A percentile compares a stretch with the other conserved stretches of the same genome.
Evolutionary conservation across 2,113 vertebrate genomes (phyloP).

Genomic region (Atlantisia rogersi): DNA sequence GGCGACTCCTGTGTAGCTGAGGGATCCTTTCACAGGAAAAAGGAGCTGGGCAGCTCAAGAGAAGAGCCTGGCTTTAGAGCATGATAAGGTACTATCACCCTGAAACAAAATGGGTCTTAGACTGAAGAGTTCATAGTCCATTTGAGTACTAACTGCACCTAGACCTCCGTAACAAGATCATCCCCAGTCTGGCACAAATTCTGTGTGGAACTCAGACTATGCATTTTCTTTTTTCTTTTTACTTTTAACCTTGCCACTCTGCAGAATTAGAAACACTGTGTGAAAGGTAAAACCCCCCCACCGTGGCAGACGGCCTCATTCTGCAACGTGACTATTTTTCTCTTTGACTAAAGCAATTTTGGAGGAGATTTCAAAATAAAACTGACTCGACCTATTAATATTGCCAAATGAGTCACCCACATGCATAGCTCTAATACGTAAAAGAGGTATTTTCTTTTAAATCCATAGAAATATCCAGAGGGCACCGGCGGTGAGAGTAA

Average conservation of each 20-base stretch:
- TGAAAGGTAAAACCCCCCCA: not conserved
- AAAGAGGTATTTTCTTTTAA: conserved; percentile 34
- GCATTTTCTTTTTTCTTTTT: not conserved
- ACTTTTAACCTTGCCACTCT: not conserved
- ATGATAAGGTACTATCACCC: not conserved
- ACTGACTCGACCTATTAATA: not conserved
- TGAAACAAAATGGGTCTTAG: accelerated
- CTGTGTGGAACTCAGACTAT: not conserved
- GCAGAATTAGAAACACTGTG: not conserved
- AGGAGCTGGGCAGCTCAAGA: not conserved
- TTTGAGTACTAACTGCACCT: not conserved
- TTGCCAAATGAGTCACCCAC: conserved; percentile 18
- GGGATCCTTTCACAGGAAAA: not conserved
- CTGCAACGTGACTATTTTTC: not conserved
- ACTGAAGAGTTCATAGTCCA: not conserved
- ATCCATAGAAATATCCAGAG: conserved; percentile 56
- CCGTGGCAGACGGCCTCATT: not conserved
- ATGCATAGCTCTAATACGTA: not conserved
- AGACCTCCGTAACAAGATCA: not conserved
- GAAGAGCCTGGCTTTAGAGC: not conserved
- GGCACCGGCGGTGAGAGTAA: conserved; percentile 39
- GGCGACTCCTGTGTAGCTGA: not conserved
- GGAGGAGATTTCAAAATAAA: conserved; percentile 26
- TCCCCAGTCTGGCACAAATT: not conserved
- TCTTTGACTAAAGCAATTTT: not conserved